Conservation (phyloP, 92 coral and sea anemone species). For the Epizoanthus scotinus region DNA sequence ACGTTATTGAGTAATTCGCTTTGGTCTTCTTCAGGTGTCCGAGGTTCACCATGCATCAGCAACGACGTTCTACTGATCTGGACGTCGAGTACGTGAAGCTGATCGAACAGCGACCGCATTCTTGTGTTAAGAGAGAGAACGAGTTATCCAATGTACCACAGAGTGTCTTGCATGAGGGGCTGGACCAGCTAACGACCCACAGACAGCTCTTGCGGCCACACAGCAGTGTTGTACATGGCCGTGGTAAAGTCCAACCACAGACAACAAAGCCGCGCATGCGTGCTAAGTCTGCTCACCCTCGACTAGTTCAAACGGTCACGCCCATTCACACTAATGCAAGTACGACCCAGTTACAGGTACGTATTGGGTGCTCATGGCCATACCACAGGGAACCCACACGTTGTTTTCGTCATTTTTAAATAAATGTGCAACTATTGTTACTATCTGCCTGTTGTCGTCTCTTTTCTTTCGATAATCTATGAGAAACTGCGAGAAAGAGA, state of each 20-base stretch:
- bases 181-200: conserved; percentile 54
- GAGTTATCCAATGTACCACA: conserved; percentile 61
- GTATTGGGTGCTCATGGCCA: too few species aligned
- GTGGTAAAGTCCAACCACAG: conserved; percentile 49
- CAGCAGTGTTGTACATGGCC: conserved; percentile 50
- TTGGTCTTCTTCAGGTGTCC: conserved; percentile 75
- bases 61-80: conserved; percentile 33
- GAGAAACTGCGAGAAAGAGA: too few species aligned
- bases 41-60: conserved; percentile 89
- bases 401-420: too few species aligned
- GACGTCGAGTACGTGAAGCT: conserved; percentile 55
- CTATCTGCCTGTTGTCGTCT: too few species aligned
- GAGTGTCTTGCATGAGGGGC: conserved; percentile 59
- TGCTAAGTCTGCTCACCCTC: conserved; percentile 94
- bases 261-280: conserved; percentile 71
- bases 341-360: conserved; percentile 80
- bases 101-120: conserved; percentile 49
- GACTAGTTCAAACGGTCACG: conserved; percentile 70
- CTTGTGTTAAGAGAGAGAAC: conserved; percentile 53
- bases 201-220: conserved; percentile 63
- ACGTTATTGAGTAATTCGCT: neutral
- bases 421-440: too few species aligned
- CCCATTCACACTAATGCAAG: conserved; percentile 90
- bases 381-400: too few species aligned
- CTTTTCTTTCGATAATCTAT: too few species aligned